Base-by-base conservation (phyloP, 2,797 vertebrate species). In the Otus scops region DNA sequence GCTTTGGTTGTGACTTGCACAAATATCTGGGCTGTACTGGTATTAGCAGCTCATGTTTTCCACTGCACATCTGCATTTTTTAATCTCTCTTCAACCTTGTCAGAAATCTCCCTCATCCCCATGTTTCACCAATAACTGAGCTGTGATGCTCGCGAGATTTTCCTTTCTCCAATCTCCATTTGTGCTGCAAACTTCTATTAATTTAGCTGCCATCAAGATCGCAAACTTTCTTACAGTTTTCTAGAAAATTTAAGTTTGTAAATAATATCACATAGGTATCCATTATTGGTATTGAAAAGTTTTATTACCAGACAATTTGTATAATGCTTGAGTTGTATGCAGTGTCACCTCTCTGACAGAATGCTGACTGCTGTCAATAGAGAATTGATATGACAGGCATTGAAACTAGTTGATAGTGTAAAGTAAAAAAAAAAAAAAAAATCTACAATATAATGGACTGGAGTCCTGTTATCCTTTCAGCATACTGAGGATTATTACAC, bases 361-460 rank as follows among this genome's bases (percentile, higher is more conserved):
- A 89, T 78, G 87, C 54, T 92, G 79, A 79, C 6, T 85, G 70
- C 92, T 93, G 87, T 68, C 92, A 76, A 67, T 89, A 80, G 65
- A 85, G 45, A 80, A 60, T 30, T 7, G 6, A 76, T 88, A 89
- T 22, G 43, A 92, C 59, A 79, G 53, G 68, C 63, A 82, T n/a
- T 93, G 81, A 85, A 90, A 51, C 19, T 28, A 71, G 45, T 14
- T 86, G 81, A 88, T 91, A 43, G 41, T 43, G 41, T 43, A 43
- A 43, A 43, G 16, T 43, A 43, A 43, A 43, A 43, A 57, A 87
- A 43, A 43, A 43, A 57, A 87, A 26, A 60, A 24, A 85, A 54
- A 63, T 21, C 64, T 73, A 51, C 76, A 88, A 4, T 41, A 32
- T 47, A 93, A 73, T 50, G 47, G 74, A 57, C 67, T 50, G 70